These are phyloP conservation scores for Phalacrocorax aristotelis DNA, from an alignment of 2,113 vertebrate genomes.

Conservation along the genomic window DNA sequence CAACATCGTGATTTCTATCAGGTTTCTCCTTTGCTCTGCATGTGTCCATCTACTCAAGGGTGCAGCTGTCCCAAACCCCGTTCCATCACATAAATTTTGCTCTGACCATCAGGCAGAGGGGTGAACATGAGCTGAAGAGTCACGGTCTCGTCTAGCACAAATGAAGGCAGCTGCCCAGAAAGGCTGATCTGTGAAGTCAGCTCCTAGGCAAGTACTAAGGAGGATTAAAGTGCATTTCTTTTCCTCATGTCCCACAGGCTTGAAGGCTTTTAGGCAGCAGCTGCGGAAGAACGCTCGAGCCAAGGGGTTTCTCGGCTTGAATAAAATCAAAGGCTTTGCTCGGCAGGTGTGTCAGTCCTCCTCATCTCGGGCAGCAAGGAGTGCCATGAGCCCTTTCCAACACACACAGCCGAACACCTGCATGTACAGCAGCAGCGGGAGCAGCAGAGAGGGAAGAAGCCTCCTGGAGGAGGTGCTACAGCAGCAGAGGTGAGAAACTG, in stretches of 20 bases:
- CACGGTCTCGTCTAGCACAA: accelerated
- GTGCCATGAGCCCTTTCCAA: constrained; percentile 76
- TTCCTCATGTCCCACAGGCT: constrained; percentile 73
- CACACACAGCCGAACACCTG: constrained; percentile 62
- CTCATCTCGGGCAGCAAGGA: constrained; percentile 79
- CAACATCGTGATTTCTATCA: background rate
- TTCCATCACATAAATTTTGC: background rate
- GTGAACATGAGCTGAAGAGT: background rate
- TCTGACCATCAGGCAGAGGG: background rate
- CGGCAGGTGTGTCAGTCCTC: constrained; percentile 84
- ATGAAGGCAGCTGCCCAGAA: background rate
- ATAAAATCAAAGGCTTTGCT: constrained; percentile 93
- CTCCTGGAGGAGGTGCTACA: constrained; percentile 90
- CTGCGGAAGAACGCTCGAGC: constrained; percentile 90
- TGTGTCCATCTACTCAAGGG: background rate
- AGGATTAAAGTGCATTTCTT: background rate
- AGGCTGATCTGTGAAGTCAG: background rate
- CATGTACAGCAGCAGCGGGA: constrained; percentile 54
- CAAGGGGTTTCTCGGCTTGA: constrained; percentile 92
- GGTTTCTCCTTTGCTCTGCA: background rate
- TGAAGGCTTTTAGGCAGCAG: constrained; percentile 95
- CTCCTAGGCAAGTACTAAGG: background rate
- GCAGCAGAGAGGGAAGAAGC: constrained; percentile 63
- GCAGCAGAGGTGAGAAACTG: constrained; percentile 85
- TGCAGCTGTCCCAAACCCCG: background rate